Conservation (phyloP, 1,140 invertebrate genomes). For the Trichonephila inaurata region DNA sequence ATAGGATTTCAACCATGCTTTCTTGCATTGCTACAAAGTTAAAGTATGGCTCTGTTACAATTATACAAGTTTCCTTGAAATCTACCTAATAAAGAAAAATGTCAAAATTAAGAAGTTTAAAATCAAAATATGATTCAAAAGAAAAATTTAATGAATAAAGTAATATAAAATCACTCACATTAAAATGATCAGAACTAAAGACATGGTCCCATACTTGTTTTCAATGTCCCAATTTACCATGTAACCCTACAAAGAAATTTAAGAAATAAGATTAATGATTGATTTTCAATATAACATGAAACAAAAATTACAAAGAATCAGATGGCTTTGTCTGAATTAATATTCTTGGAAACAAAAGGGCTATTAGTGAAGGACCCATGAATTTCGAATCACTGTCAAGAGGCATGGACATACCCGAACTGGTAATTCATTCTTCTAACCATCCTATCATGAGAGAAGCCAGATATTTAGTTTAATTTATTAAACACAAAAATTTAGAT, state of each 20-base stretch:
- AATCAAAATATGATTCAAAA: background rate
- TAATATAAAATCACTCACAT: conserved; percentile 81
- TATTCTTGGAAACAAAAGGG: no score
- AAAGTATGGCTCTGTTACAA: conserved; percentile 94
- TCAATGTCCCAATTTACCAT: conserved; percentile 97
- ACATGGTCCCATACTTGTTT: conserved; percentile 96
- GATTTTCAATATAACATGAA: background rate
- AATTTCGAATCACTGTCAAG: no score
- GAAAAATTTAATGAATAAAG: background rate
- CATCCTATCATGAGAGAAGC: no score
- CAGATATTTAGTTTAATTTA: no score
- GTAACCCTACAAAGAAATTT: conserved; percentile 86
- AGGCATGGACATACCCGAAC: no score
- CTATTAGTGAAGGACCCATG: no score
- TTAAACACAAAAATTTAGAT: no score
- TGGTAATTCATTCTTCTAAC: no score
- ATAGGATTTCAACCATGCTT: conserved; percentile 96
- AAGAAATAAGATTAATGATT: background rate
- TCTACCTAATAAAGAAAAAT: conserved; percentile 70
- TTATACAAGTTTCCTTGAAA: conserved; percentile 74
- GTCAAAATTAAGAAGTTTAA: background rate
- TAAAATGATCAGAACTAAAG: conserved; percentile 93
- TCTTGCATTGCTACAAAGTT: conserved; percentile 97
- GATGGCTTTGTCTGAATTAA: no score
- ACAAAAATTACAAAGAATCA: background rate